Conservation (phyloP, 2,888 invertebrate species). For the Cephus pulcher region DNA sequence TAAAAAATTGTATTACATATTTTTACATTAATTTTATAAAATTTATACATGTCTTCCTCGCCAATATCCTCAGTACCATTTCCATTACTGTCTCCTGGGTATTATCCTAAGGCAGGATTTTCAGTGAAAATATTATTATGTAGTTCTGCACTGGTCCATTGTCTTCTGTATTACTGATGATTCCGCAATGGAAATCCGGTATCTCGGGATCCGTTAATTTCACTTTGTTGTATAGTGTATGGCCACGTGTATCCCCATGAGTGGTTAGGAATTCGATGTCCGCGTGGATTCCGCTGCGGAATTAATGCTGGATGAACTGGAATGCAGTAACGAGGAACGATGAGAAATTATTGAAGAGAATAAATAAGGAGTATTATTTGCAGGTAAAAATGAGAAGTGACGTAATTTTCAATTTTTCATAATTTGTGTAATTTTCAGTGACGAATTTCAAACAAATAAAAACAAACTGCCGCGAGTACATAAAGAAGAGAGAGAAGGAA, state of each 20-base stretch:
- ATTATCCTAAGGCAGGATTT: background rate
- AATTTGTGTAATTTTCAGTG: no score
- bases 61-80: background rate
- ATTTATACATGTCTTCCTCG: background rate
- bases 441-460: background rate
- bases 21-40: background rate
- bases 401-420: background rate
- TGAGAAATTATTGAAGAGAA: background rate
- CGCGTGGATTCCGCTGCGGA: background rate
- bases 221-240: background rate
- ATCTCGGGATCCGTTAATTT: background rate
- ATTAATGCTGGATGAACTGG: background rate
- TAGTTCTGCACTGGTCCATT: background rate
- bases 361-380: background rate
- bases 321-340: background rate
- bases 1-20: background rate
- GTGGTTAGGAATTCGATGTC: background rate
- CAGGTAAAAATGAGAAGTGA: background rate
- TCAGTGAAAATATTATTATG: background rate
- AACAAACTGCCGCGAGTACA: background rate
- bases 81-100: background rate
- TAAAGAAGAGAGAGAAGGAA: background rate
- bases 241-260: background rate
- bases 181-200: background rate
- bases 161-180: background rate